Base-by-base conservation (phyloP, 2,888 invertebrate species). In the Xestobium rufovillosum region DNA sequence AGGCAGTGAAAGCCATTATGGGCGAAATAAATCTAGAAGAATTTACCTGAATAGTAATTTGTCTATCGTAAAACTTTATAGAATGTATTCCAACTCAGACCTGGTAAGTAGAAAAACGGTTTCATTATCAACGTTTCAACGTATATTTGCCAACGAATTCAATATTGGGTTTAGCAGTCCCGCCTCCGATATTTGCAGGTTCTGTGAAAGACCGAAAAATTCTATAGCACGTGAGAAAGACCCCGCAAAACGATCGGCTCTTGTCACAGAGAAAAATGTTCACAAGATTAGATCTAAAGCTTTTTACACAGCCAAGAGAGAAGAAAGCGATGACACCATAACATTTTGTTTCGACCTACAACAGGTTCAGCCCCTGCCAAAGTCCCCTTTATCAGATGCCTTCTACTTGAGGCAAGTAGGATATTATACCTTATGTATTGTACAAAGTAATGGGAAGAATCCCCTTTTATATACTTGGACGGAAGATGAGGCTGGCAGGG, bases 361-460 rank as follows among this genome's bases (percentile, higher is more conserved):
- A n/a, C n/a, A n/a, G n/a, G n/a, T n/a, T 14, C 41, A n/a, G n/a
- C n/a, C n/a, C n/a, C n/a, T n/a, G n/a, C n/a, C n/a, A n/a, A n/a
- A n/a, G n/a, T n/a, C n/a, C n/a, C n/a, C n/a, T n/a, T n/a, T n/a
- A n/a, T n/a, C n/a, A n/a, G 39, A 47, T 44, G 33, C 41, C 13
- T 41, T 38, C 32, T 49, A 48, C 40, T 33, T 40, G 13, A 31
- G 47, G 10, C 42, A 51, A 33, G 30, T 45, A 16, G 36, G 32
- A 26, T 41, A 34, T 28, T 45, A 38, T 28, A 26, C 14, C 29
- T 45, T 52, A 27, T 49, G 51, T 38, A 37, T 52, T 34, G 48
- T 52, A 38, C 41, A 50, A 32, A 39, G 52, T 28, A 41, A 47
- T 16, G 44, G 39, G 8, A 50, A 50, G 29, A 40, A 46, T 26